These are phyloP conservation scores for Notolepis coatsorum DNA, from an alignment of 2,797 vertebrate species.

Conservation along the genomic window DNA sequence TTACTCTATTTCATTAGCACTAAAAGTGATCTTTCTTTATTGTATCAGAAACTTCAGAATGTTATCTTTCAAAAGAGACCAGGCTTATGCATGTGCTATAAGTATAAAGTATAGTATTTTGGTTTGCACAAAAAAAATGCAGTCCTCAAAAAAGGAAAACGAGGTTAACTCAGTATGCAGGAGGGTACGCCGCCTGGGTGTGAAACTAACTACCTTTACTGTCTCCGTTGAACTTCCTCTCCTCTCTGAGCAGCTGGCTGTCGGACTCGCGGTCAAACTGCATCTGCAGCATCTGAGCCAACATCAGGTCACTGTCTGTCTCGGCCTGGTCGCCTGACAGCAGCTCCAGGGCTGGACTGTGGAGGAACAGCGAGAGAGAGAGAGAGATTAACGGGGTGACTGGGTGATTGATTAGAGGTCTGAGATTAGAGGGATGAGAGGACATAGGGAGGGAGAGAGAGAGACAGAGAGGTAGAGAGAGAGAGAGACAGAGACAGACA, in stretches of 20 bases:
- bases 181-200: conserved; percentile 46
- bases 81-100: too few relatives aligned
- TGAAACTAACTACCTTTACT: conserved; percentile 89
- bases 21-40: too few relatives aligned
- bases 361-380: not conserved
- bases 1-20: too few relatives aligned
- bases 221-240: conserved; percentile 96
- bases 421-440: conserved; percentile 56
- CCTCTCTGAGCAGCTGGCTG: conserved; percentile 91
- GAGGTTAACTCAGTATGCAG: too few relatives aligned
- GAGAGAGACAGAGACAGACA: not conserved
- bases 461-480: not conserved
- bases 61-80: too few relatives aligned
- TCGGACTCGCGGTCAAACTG: conserved; percentile 96
- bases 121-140: too few relatives aligned
- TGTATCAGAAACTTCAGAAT: too few relatives aligned
- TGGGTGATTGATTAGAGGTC: too few relatives aligned
- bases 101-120: too few relatives aligned
- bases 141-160: too few relatives aligned
- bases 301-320: conserved; percentile 92
- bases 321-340: conserved; percentile 80
- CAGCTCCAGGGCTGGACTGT: conserved; percentile 79
- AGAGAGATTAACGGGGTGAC: not conserved
- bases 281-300: conserved; percentile 98
- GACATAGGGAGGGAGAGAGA: not conserved